phyloP scores from a whole-genome alignment of 2,888 invertebrate genomes.

The Pyrrhia umbra region DNA sequence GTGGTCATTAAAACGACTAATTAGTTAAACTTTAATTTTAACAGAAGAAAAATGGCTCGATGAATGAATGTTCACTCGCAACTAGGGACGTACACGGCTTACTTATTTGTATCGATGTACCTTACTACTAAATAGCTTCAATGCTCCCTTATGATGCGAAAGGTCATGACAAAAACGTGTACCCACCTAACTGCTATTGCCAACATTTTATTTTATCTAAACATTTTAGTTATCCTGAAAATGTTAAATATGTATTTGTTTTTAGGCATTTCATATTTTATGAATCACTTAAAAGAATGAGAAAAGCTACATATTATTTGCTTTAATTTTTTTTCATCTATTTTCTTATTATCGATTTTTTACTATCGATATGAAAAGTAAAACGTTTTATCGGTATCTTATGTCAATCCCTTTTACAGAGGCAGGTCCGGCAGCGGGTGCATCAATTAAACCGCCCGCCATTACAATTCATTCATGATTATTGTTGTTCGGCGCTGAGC shows the following conservation, averaged over 20 bases:
- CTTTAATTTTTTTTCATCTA: too few species aligned
- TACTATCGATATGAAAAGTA: constrained; percentile 24
- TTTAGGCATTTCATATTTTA: too few species aligned
- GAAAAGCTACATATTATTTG: too few species aligned
- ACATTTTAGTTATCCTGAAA: too few species aligned
- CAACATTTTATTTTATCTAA: too few species aligned
- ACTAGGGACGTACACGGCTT: constrained; percentile 44
- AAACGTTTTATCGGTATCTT: constrained; percentile 36
- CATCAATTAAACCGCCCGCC: constrained; percentile 83
- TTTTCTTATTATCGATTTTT: too few species aligned
- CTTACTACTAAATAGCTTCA: too few species aligned
- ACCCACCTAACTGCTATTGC: too few species aligned
- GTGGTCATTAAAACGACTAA: constrained; percentile 48
- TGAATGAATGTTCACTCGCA: constrained; percentile 50
- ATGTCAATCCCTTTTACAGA: constrained; percentile 60
- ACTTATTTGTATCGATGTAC: constrained; percentile 26
- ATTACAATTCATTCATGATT: constrained; percentile 88
- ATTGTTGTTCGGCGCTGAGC: constrained; percentile 80
- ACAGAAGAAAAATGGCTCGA: constrained; percentile 35
- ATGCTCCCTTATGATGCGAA: too few species aligned
- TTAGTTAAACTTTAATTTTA: constrained; percentile 48
- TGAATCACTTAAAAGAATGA: too few species aligned
- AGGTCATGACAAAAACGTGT: too few species aligned
- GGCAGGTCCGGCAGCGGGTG: constrained; percentile 75
- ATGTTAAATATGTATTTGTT: too few species aligned